Percentiles rank a stretch among this genome's conserved stretches.
phyloP scores from a whole-genome alignment of 2,113 vertebrate species.

The Vidua chalybeata region DNA sequence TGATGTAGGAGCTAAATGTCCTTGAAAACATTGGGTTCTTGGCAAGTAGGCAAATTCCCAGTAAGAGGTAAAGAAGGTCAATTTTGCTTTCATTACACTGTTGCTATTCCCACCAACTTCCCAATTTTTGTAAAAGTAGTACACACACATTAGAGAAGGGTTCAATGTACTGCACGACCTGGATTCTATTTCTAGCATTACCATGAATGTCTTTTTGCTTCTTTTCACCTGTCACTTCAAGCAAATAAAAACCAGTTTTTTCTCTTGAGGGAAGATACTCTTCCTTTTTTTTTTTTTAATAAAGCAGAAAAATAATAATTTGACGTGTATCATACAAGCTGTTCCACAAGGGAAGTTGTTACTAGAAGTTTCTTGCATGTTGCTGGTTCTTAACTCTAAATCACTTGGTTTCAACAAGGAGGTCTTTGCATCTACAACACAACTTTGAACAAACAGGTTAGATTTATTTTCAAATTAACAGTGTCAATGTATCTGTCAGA shows the following conservation, averaged over 20 bases:
- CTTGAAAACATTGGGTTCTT: slow-evolving; percentile 61
- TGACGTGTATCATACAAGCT: not conserved
- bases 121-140: slow-evolving; percentile 59
- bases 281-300: not conserved
- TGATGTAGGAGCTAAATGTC: slow-evolving; percentile 42
- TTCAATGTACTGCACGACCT: slow-evolving; percentile 42
- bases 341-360: not conserved
- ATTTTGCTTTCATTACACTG: slow-evolving; percentile 61
- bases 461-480: not conserved
- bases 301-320: not conserved
- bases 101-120: slow-evolving; percentile 65
- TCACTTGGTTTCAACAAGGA: not conserved
- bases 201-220: not conserved
- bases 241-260: slow-evolving; percentile 2
- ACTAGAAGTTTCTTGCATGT: not conserved
- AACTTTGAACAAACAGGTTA: not conserved
- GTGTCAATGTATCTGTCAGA: not conserved
- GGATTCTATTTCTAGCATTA: slow-evolving; percentile 57
- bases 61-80: slow-evolving; percentile 53
- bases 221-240: not conserved
- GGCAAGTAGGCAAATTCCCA: slow-evolving; percentile 69
- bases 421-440: not conserved
- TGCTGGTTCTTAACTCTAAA: not conserved
- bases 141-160: not conserved
- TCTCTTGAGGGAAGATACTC: not conserved